Base-by-base conservation (phyloP, 2,113 vertebrate genomes). In the Cranoglanis bouderius region DNA sequence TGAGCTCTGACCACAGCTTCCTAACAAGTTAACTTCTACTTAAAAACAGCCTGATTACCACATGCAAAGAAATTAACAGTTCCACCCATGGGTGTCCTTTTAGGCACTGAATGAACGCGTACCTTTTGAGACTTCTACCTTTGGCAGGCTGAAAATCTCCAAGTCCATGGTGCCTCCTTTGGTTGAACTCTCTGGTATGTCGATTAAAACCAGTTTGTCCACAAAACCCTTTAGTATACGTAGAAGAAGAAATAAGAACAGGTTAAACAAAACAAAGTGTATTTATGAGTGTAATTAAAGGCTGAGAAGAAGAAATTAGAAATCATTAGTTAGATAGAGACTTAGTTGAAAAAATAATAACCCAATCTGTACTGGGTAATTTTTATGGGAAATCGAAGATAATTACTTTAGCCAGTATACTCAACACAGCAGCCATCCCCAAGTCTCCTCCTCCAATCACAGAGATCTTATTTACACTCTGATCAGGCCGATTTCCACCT, bases 391-490 rank as follows among this genome's bases (percentile, higher is more conserved):
- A 70, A 24, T 2, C 59, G 18, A 49, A 2, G 3, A n/a, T 16
- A 53, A n/a, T 90, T 88, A 96, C 98, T 95, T 98, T 99, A 82
- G 98, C 96, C 93, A 97, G 95, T 93, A 99, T 94, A 90, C 98
- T 96, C 94, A 99, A 91, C 16, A 96, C 96, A 84, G 97, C 96
- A 0, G 98, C 97, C 94, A 98, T 94, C 53, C 98, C 97, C 84
- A 99, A 91, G 85, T 99, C 98, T 88, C 98, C 98, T 92, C 96
- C 96, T 85, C 98, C 98, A 89, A 99, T 95, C 82, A 99, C 95
- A 2, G 98, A 97, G 78, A 99, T 95, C 95, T 99, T 98, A 85
- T 94, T 95, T 75, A 90, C 65, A 14, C 51, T 80, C 59, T 92
- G 91, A 86, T 94, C 88, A 0, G 91, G 93, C 89, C 87, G 93